Evolutionary conservation across 64 coral and sea anemone genomes (phyloP), one percentile per base, ranked within the genome.

Genomic region (Actinia tenebrosa): DNA sequence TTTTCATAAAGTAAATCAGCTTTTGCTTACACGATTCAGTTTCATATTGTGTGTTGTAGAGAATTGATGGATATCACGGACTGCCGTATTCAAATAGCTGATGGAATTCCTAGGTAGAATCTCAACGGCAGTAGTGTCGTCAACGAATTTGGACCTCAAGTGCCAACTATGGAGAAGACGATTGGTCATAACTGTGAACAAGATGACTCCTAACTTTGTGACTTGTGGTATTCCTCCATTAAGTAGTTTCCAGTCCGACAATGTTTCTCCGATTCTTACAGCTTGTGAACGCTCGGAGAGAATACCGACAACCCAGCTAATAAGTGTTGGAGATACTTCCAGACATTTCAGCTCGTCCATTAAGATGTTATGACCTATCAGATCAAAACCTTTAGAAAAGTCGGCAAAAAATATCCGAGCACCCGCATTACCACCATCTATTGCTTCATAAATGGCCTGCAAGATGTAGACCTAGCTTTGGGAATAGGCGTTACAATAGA

Each of bases 21-120:
- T 81, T 88, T 88, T 93, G 82, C 66, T 93, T 86, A 82, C 87
- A 89, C 44, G 86, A 72, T 88, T 92, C 52, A 92, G 86, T 84
- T 79, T 88, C 86, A 92, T 92, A 7, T 84, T 84, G 22, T 84
- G 60, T 53, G 44, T 37, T 27, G 26, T 72, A 22, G 88, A 52
- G 7, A 89, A 72, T 8, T 78, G 59, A 84, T 84, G 27, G 27
- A 84, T 84, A 3, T 89, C 64, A 43, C 18, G 53, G 26, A 87
- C 85, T 10, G 46, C 52, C 52, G n/a, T 42, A 55, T 89, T 89
- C 30, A 84, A 18, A 6, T 0, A 56, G 42, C 88, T 89, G 20
- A 89, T 77, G 46, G 43, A 58, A 56, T 89, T 89, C n/a, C 45
- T 78, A 52, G 80, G 80, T 84, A 92, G 27, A 30, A 88, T 92